Evolutionary conservation across 2,888 invertebrate species (phyloP), one percentile per base, ranked within the genome.

Genomic region (Exephanes ischioxanthus): DNA sequence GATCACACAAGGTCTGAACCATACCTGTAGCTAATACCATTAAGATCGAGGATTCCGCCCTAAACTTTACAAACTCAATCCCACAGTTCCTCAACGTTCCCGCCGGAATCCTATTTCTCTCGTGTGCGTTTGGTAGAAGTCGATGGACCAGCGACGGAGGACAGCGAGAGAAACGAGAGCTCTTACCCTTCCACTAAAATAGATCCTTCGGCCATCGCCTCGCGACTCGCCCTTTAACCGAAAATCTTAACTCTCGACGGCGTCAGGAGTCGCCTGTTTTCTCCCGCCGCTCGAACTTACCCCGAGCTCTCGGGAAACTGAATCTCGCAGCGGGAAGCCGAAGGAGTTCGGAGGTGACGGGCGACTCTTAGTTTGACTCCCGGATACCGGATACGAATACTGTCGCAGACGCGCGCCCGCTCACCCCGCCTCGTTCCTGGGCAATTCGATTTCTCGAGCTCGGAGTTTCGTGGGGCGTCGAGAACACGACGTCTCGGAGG

Each of bases 21-120:
- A 26, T 26, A 26, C 26, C 26, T 26, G 88, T 85, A 88, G 88
- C 90, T 90, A 89, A 91, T 92, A 91, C 89, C 91, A 92, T 92
- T 91, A 91, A 90, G 88, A 85, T 85, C 76, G 83, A 83, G 16
- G n/a, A 45, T 6, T 61, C 82, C 84, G 51, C 71, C 86, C 84
- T 87, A 89, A 90, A 90, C 89, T 91, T 91, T 84, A 87, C 88
- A 89, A 91, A 90, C 91, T 92, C 90, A 89, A 91, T 92, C 87
- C 87, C 88, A 87, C 89, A 83, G 83, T 88, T 86, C 80, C 84
- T 78, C 63, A 83, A 66, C 71, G 58, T 76, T 80, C 66, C 72
- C 67, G 77, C 75, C 86, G 79, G 68, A 79, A 79, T 86, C 81
- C 81, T 41, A 72, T 84, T 80, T 78, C 76, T 75, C 45, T 45